Percentiles rank a stretch among this genome's conserved stretches.
These are phyloP conservation scores for Hirudo medicinalis DNA, from an alignment of 1,140 invertebrate species.

Conservation along the genomic window DNA sequence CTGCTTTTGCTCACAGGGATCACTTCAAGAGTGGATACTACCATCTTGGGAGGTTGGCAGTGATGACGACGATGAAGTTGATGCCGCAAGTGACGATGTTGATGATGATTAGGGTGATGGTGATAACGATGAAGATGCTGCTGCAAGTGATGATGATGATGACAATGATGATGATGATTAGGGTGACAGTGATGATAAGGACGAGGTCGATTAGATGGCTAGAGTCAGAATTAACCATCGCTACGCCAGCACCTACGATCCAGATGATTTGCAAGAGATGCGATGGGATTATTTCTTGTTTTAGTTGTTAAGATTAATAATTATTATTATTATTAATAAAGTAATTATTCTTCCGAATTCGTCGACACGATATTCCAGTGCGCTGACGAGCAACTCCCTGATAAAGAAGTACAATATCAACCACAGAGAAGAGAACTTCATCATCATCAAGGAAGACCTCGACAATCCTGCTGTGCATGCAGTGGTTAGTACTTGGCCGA, in stretches of 20 bases:
- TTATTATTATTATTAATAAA: too few relatives aligned
- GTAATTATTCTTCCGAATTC: too few relatives aligned
- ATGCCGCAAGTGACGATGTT: neutral
- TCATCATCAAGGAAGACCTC: slow-evolving; percentile 79
- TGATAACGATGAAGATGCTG: neutral
- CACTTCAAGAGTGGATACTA: slow-evolving; percentile 74
- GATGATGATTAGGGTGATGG: neutral
- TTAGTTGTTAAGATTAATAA: too few relatives aligned
- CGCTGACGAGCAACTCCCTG: neutral
- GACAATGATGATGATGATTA: neutral
- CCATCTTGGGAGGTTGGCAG: slow-evolving; percentile 24
- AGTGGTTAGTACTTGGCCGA: too few relatives aligned
- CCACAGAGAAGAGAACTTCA: slow-evolving; percentile 63
- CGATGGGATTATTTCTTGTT: too few relatives aligned
- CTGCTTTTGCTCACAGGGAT: slow-evolving; percentile 69
- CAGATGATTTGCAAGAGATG: too few relatives aligned
- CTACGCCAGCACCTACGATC: too few relatives aligned
- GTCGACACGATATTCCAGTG: too few relatives aligned
- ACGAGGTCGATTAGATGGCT: neutral
- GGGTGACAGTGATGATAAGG: neutral
- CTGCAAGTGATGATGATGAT: neutral
- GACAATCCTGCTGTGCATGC: slow-evolving; percentile 56
- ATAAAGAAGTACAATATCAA: slow-evolving; percentile 56
- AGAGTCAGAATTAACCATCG: too few relatives aligned
- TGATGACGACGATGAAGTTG: neutral